Evolutionary conservation across 2,113 vertebrate genomes (phyloP), one percentile per base, ranked within the genome.

Genomic region (human): DNA sequence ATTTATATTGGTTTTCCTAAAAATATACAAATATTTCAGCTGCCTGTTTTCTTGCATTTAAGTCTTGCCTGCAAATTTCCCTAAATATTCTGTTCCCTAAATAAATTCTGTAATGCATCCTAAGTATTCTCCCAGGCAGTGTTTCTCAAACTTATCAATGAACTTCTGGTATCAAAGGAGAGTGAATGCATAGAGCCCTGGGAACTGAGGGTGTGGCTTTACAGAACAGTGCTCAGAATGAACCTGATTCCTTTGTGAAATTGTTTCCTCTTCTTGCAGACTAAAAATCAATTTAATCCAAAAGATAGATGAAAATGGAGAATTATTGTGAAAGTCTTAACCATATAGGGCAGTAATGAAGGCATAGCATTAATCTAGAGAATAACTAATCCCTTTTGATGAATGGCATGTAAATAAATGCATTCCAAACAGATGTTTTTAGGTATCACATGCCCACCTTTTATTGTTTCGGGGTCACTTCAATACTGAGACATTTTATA

Each of bases 381-480:
- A 96, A 61, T 90, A 95, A 78, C 48, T 82, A 93, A 87, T 81
- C 43, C 11, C 4, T 55, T 88, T 92, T 85, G 90, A 93, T 96
- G 89, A 97, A 86, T 97, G 88, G n/a, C 27, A 88, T 59, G 52
- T 68, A 97, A 95, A 95, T 84, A 95, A 94, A 92, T 72, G 17
- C 57, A 50, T 93, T 90, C 20, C n/a, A 96, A 92, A 78, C 50
- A 93, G 87, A 61, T 5, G 3, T 96, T 97, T 83, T 57, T 30
- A 30, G 76, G 75, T 16, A 55, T n/a, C 70, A 38, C 25, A 38
- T 92, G 70, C 48, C 64, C 40, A 93, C 93, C 57, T 85, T 95
- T 96, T 96, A 84, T 95, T 96, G 40, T 96, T 96, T 98, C 84
- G 94, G 90, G 70, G 96, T 97, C 81, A 94, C 61, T 94, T 97